A percentile compares a stretch with the other conserved stretches of the same genome.
Conservation (phyloP, 2,113 vertebrate genomes). For the Leucopternis melanops region DNA sequence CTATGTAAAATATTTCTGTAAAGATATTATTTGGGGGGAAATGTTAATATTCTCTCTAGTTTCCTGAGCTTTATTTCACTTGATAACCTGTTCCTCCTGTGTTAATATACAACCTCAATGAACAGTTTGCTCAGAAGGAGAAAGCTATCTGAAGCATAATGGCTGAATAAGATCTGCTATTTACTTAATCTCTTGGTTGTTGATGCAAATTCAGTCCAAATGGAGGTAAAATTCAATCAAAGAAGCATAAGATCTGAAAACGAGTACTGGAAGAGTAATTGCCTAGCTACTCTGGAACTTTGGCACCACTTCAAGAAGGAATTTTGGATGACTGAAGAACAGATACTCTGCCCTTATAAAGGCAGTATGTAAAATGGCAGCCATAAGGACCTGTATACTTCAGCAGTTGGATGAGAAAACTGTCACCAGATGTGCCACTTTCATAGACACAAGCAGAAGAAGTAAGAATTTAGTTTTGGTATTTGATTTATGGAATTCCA, state of each 20-base stretch:
- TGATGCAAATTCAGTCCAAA: background rate
- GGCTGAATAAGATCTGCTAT: background rate
- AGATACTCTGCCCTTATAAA: background rate
- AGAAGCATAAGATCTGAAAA: background rate
- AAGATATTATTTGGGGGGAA: too few relatives aligned
- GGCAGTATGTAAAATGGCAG: background rate
- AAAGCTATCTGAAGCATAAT: background rate
- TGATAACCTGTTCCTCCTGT: background rate
- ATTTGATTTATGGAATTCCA: slow-evolving; percentile 6
- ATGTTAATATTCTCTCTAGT: background rate
- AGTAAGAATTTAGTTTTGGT: background rate
- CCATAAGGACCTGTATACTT: background rate
- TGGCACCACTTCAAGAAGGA: background rate
- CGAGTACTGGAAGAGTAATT: background rate
- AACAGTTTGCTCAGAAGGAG: background rate
- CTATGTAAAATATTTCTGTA: background rate
- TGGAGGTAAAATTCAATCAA: background rate
- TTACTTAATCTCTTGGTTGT: background rate
- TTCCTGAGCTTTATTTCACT: background rate
- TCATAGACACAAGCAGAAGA: background rate
- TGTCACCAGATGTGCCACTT: background rate
- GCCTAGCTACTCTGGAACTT: background rate
- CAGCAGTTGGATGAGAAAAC: background rate
- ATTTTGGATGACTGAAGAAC: background rate
- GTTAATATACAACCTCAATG: background rate